These are phyloP conservation scores for Dinocampus coccinellae DNA, from an alignment of 2,888 invertebrate species.

Conservation along the genomic window DNA sequence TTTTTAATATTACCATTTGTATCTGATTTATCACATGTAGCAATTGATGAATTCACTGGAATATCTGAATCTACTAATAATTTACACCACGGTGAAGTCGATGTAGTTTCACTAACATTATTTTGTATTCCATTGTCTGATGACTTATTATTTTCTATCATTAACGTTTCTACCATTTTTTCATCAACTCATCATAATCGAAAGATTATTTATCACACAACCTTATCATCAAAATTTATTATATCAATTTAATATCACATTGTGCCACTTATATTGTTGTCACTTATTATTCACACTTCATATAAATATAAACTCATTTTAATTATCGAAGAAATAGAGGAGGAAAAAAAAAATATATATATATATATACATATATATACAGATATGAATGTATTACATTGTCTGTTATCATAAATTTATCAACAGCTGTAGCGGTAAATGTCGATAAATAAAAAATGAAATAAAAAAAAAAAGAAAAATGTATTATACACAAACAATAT, in stretches of 20 bases:
- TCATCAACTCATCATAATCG: background rate
- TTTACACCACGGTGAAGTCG: slow-evolving; percentile 50
- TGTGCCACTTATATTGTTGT: background rate
- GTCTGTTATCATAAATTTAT: background rate
- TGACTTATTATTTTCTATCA: slow-evolving; percentile 42
- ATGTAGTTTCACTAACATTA: slow-evolving; percentile 45
- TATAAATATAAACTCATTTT: background rate
- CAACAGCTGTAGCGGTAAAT: no score
- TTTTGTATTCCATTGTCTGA: slow-evolving; percentile 32
- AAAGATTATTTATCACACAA: no score
- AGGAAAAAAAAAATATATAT: background rate
- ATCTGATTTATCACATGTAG: slow-evolving; percentile 48
- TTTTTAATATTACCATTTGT: slow-evolving; percentile 43
- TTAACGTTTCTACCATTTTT: slow-evolving; percentile 46
- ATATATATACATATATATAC: background rate
- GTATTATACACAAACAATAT: no score
- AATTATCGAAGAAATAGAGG: slow-evolving; percentile 24
- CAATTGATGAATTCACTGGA: slow-evolving; percentile 50
- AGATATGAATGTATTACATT: background rate
- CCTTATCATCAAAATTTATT: no score
- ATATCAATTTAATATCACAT: background rate
- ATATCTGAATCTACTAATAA: slow-evolving; percentile 51
- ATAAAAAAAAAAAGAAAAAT: no score
- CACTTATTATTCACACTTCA: background rate
- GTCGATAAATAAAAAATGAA: no score